Percentiles rank a stretch among this genome's conserved stretches.
Evolutionary conservation across 2,113 vertebrate species (phyloP).

Genomic region (Calidris pygmaea): DNA sequence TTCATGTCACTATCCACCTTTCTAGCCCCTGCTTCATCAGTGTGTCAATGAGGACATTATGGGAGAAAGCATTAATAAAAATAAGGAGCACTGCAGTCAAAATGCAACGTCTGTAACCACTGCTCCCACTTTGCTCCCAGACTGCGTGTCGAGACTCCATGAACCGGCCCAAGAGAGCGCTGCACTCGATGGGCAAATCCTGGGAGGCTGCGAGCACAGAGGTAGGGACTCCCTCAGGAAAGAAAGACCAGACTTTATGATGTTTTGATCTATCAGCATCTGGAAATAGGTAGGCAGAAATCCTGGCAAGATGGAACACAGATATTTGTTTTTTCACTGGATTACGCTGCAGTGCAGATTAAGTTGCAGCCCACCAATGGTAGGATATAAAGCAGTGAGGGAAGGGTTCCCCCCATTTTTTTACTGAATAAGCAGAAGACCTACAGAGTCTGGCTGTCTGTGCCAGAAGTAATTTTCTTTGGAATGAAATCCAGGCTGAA

Average conservation of each 20-base stretch:
- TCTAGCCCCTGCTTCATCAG: not conserved
- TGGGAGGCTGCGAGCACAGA: not conserved
- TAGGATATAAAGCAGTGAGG: not conserved
- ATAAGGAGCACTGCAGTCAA: not conserved
- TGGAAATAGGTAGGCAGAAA: not conserved
- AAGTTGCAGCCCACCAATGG: not conserved
- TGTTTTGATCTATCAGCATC: not conserved
- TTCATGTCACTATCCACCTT: not conserved
- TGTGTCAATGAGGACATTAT: not conserved
- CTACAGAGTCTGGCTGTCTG: not conserved
- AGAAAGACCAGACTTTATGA: not conserved
- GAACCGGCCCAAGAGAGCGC: accelerated
- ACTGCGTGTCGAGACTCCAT: not conserved
- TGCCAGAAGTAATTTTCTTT: conserved; percentile 1
- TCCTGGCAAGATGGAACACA: not conserved
- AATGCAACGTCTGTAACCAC: not conserved
- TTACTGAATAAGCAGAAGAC: not conserved
- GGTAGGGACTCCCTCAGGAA: not conserved
- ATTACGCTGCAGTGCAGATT: not conserved
- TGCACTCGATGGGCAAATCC: not conserved
- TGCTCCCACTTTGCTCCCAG: not conserved
- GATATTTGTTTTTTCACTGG: not conserved
- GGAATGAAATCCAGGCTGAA: conserved; percentile 11
- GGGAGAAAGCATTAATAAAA: not conserved
- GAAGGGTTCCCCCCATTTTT: not conserved